Evolutionary conservation across 2,797 vertebrate species (phyloP).

Genomic region (Halcyon chelicuti): DNA sequence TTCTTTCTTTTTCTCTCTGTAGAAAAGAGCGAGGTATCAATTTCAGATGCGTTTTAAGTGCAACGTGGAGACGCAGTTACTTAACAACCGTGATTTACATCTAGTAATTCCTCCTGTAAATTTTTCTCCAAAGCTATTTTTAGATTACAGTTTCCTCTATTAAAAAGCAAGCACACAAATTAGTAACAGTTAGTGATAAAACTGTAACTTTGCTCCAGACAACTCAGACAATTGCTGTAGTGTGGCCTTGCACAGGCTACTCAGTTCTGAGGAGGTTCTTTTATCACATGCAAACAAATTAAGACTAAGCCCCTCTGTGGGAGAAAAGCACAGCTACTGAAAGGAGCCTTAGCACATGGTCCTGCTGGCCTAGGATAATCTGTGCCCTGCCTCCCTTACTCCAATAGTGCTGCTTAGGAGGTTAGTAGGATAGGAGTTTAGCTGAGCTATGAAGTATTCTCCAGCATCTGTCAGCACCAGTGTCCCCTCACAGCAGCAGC

Average conservation of each 20-base stretch:
- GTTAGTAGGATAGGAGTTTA: neutral
- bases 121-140: neutral
- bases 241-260: neutral
- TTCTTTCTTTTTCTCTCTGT: conserved; percentile 96
- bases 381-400: neutral
- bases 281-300: neutral
- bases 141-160: neutral
- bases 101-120: neutral
- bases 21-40: neutral
- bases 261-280: neutral
- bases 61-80: neutral
- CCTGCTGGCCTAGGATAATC: neutral
- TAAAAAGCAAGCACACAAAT: neutral
- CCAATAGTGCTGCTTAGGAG: neutral
- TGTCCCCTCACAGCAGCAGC: neutral
- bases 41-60: neutral
- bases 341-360: neutral
- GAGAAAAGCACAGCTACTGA: neutral
- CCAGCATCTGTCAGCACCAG: neutral
- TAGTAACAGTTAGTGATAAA: neutral
- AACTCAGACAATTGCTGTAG: neutral
- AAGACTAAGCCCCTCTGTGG: neutral
- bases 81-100: neutral
- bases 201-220: neutral
- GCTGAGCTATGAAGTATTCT: neutral